Conservation (phyloP, 2,888 invertebrate species). For the Drosophila paracracens region DNA sequence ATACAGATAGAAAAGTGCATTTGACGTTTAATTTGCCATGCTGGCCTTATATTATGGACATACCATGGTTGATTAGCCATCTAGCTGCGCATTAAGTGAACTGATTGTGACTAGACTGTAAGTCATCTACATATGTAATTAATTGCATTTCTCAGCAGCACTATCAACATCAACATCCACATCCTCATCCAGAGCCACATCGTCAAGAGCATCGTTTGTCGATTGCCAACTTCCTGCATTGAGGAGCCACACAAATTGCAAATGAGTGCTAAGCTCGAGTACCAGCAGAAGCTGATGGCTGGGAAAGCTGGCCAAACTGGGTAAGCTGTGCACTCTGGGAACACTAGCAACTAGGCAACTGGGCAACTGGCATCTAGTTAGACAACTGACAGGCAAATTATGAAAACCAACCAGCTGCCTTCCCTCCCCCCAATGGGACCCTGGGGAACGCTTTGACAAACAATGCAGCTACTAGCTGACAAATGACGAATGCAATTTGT, state of each 20-base stretch:
- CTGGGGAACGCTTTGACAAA: constrained; percentile 52
- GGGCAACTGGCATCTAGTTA: constrained; percentile 12
- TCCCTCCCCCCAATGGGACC: background rate
- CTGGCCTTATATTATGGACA: constrained; percentile 65
- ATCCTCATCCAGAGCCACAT: constrained; percentile 25
- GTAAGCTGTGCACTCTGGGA: background rate
- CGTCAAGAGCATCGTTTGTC: constrained; percentile 65
- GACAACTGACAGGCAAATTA: constrained; percentile 43
- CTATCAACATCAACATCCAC: constrained; percentile 47
- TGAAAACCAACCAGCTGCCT: constrained; percentile 40
- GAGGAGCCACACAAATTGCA: constrained; percentile 53
- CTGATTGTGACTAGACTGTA: constrained; percentile 67
- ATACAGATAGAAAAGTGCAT: constrained; percentile 26
- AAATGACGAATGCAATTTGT: constrained; percentile 65
- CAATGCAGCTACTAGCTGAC: constrained; percentile 49
- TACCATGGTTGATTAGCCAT: constrained; percentile 68
- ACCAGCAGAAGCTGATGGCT: constrained; percentile 6
- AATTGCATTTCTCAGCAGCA: constrained; percentile 65
- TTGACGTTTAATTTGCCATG: constrained; percentile 55
- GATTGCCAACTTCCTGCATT: constrained; percentile 76
- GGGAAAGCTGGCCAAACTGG: constrained; percentile 3
- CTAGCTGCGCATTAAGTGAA: constrained; percentile 52
- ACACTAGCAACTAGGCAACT: constrained; percentile 2
- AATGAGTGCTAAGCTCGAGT: constrained; percentile 33
- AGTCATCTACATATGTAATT: constrained; percentile 73